These are phyloP conservation scores for Condylura cristata DNA, from an alignment of 2,113 vertebrate genomes.

Conservation along the genomic window DNA sequence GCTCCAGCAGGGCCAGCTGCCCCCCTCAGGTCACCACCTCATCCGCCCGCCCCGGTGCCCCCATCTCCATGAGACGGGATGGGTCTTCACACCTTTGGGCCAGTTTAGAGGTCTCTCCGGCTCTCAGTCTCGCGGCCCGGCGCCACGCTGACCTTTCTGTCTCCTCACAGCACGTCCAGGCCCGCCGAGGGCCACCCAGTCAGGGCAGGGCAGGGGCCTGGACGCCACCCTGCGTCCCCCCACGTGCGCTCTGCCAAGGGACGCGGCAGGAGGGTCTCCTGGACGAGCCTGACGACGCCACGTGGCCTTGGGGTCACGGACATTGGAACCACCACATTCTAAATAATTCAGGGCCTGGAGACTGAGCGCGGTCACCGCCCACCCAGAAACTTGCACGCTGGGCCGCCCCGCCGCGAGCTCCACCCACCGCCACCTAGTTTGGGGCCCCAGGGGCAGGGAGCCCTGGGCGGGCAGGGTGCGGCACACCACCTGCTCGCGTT, in stretches of 20 bases:
- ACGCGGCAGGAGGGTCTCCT: too few species aligned
- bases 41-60: not conserved
- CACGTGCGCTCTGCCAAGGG: too few species aligned
- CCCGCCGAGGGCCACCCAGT: accelerated
- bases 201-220: not conserved
- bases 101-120: not conserved
- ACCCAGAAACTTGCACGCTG: too few species aligned
- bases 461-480: not conserved
- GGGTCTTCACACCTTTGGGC: not conserved
- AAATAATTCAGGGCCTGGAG: slow-evolving; percentile 8
- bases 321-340: not conserved
- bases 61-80: not conserved
- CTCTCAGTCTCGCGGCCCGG: not conserved
- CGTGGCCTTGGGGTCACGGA: not conserved
- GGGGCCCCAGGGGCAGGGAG: too few species aligned
- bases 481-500: accelerated
- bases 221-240: too few species aligned
- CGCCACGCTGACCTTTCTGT: not conserved
- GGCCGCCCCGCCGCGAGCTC: not conserved
- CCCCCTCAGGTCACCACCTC: not conserved
- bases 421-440: too few species aligned
- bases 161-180: not conserved
- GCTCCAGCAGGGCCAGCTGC: not conserved
- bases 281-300: accelerated
- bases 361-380: not conserved